Conservation (phyloP, 1,140 invertebrate genomes). For the Odontomachus brunneus region DNA sequence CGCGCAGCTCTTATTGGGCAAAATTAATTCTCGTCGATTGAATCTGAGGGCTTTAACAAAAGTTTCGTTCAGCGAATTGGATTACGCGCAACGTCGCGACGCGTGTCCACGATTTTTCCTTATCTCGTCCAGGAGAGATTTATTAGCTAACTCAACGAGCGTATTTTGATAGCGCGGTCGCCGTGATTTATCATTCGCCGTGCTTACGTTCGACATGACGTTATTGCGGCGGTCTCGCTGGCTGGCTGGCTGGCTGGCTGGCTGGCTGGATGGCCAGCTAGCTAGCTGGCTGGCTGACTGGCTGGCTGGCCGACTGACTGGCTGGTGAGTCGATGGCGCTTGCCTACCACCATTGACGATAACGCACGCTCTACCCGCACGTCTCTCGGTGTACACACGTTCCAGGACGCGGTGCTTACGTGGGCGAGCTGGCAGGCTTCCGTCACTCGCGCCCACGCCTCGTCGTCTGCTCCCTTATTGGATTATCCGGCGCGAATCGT, state of each 20-base stretch:
- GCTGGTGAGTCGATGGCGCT: constrained; percentile 19
- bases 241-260: neutral
- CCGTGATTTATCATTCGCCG: constrained; percentile 68
- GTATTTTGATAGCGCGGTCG: constrained; percentile 55
- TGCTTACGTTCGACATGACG: constrained; percentile 66
- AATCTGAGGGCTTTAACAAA: too few species aligned
- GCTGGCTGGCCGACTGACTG: too few species aligned
- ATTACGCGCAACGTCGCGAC: constrained; percentile 17
- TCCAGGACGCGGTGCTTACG: constrained; percentile 30
- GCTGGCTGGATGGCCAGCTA: too few species aligned
- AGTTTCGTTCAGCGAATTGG: too few species aligned
- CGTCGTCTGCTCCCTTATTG: constrained; percentile 68
- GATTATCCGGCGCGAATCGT: constrained; percentile 70
- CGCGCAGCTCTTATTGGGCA: too few species aligned
- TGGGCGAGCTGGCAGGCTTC: constrained; percentile 65
- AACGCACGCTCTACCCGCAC: constrained; percentile 30
- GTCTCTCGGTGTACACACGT: neutral
- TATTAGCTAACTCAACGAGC: constrained; percentile 55
- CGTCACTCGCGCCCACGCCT: constrained; percentile 67
- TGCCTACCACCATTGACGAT: constrained; percentile 33
- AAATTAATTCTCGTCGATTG: too few species aligned
- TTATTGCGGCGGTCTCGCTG: constrained; percentile 56
- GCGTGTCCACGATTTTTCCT: constrained; percentile 20
- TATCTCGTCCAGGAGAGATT: constrained; percentile 56
- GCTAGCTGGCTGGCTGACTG: too few species aligned